Base-by-base conservation (phyloP, 1,140 invertebrate species). In the Saccostrea echinata region DNA sequence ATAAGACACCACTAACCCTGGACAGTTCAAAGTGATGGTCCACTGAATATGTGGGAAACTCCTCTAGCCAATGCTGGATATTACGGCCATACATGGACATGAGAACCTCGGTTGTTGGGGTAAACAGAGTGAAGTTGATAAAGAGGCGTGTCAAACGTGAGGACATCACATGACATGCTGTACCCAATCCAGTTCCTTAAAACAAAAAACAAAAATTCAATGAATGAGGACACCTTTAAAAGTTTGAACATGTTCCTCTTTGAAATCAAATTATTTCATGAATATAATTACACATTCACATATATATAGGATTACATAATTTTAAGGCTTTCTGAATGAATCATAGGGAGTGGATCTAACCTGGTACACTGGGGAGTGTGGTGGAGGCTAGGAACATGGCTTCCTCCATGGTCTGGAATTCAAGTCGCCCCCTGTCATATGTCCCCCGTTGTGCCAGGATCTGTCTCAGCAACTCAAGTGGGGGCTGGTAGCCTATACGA, bases 401-500 rank as follows among this genome's bases (percentile, higher is more conserved):
- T 61, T 93, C 92, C 21, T 90, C 84, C 86, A 92, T 91, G 35
- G 90, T 86, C 83, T 92, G 90, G 57, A 93, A 91, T 27, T 92
- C 91, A 76, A 93, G 91, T 64, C 93, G 87, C 83, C 94, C 86
- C 86, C 86, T 87, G 89, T 94, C 93, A 89, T 94, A 93, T 21
- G 91, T 83, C 12, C 91, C 90, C 27, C 91, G 89, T 33, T 91
- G 90, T 0, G 92, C 90, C 57, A 94, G 80, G 51, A 94, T 89
- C 88, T 94, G 97, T 81, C 97, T 97, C 90, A 93, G 92, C 84
- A 95, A 76, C 89, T 95, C 94, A 55, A 95, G 89, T 11, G 93
- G 88, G 11, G 94, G 93, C 89, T 95, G 94, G 81, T 92, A 93
- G 64, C 92, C 94, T 94, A 84, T 6, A 90, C 83, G n/a, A n/a